Evolutionary conservation across 2,113 vertebrate genomes (phyloP).

Genomic region (Grammomys dolichurus): DNA sequence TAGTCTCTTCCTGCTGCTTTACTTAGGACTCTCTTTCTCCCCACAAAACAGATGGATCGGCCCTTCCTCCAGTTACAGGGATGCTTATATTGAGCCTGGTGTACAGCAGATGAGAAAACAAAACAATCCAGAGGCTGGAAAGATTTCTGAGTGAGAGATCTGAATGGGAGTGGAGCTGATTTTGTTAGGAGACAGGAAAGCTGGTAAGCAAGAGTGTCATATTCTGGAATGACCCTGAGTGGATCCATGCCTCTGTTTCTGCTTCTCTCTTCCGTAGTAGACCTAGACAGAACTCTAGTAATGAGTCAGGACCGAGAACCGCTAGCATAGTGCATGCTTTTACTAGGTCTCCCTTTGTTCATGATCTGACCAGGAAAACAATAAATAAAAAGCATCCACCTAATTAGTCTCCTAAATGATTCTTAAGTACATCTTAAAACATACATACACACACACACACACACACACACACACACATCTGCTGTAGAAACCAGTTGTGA

Average conservation of each 20-base stretch:
- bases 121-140: background rate
- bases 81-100: background rate
- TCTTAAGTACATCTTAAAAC: background rate
- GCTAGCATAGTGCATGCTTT: background rate
- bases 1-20: background rate
- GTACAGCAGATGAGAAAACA: background rate
- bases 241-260: background rate
- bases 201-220: background rate
- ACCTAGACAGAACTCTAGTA: background rate
- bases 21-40: background rate
- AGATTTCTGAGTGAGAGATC: slow-evolving; percentile 11
- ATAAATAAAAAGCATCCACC: background rate
- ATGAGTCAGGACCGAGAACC: slow-evolving; percentile 8
- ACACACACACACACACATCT: background rate
- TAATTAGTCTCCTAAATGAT: background rate
- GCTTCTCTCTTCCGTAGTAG: background rate
- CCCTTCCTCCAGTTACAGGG: background rate
- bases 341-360: background rate
- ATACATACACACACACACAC: no score
- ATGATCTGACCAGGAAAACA: background rate
- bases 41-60: background rate
- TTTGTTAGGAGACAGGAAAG: slow-evolving; percentile 43
- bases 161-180: background rate
- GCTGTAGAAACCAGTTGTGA: background rate
- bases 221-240: background rate